These are phyloP conservation scores for Schizothorax lantsangensis DNA, from an alignment of 2,797 vertebrate genomes.

Conservation along the genomic window DNA sequence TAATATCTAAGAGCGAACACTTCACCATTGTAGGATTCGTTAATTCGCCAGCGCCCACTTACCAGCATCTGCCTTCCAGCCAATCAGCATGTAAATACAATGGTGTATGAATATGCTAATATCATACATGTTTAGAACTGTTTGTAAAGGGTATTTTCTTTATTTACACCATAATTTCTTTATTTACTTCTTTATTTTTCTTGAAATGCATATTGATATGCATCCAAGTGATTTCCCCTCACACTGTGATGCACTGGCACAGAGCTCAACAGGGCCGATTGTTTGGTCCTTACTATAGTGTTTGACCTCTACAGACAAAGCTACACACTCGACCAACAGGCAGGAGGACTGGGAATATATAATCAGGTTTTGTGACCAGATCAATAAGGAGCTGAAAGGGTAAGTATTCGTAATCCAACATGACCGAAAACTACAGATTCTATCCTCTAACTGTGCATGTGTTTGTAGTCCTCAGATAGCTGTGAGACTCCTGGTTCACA, in stretches of 20 bases:
- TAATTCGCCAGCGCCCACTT: not conserved
- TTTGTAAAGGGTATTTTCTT: not conserved
- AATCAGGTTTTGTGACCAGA: constrained; percentile 98
- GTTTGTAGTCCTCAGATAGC: constrained; percentile 91
- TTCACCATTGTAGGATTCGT: constrained; percentile 11
- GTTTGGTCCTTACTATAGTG: not conserved
- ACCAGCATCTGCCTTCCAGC: not conserved
- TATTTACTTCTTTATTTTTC: not conserved
- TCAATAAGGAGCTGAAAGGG: constrained; percentile 98
- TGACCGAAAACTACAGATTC: not conserved
- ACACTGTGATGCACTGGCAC: constrained; percentile 7
- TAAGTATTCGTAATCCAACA: constrained; percentile 62
- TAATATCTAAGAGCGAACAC: not conserved
- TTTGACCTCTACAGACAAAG: constrained; percentile 85
- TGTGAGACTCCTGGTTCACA: constrained; percentile 90
- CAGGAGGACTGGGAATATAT: constrained; percentile 99
- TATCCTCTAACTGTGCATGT: not conserved
- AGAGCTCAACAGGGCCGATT: not conserved
- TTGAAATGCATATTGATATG: not conserved
- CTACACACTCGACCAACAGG: constrained; percentile 91
- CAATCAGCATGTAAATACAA: not conserved
- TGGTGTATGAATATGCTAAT: not conserved
- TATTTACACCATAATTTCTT: too few species aligned
- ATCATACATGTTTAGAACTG: not conserved
- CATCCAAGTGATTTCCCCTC: not conserved